Percentiles rank a stretch among this genome's conserved stretches.
Evolutionary conservation across 1,140 invertebrate genomes (phyloP).

Genomic region (Zaprionus lachaisei): DNA sequence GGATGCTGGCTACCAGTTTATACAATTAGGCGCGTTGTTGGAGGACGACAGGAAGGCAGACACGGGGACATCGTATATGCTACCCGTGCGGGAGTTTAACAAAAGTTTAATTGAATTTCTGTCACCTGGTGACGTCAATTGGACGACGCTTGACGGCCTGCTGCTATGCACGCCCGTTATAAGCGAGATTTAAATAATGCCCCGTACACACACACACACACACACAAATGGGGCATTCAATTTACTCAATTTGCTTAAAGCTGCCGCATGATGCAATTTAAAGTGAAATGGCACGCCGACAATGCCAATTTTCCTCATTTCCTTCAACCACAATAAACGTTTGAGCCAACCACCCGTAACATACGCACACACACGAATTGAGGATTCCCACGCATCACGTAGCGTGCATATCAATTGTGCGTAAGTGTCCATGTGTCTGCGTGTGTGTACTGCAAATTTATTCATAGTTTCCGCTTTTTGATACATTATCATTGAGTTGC

Average conservation of each 20-base stretch:
- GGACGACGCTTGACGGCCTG: conserved; percentile 1
- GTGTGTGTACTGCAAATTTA: conserved; percentile 55
- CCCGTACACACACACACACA: background rate
- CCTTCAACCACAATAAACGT: conserved; percentile 29
- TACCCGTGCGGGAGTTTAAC: conserved; percentile 13
- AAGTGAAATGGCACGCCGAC: background rate
- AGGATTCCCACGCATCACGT: conserved; percentile 33
- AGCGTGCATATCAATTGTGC: conserved; percentile 60
- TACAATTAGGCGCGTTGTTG: conserved; percentile 27
- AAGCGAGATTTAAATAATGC: conserved; percentile 4
- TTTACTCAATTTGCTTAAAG: conserved; percentile 2
- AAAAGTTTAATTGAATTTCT: conserved; percentile 78
- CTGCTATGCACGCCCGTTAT: background rate
- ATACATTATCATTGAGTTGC: conserved; percentile 66
- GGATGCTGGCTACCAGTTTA: conserved; percentile 37
- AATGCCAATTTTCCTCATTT: conserved; percentile 19
- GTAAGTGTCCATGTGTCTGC: conserved; percentile 15
- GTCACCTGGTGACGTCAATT: conserved; percentile 59
- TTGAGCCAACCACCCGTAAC: background rate
- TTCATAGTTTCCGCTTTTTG: conserved; percentile 75
- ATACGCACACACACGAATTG: conserved; percentile 29
- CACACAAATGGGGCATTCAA: background rate
- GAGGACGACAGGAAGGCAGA: background rate
- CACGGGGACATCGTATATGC: background rate
- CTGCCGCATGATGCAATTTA: background rate